Evolutionary conservation across 2,797 vertebrate genomes (phyloP).

Genomic region (Xenops minutus): DNA sequence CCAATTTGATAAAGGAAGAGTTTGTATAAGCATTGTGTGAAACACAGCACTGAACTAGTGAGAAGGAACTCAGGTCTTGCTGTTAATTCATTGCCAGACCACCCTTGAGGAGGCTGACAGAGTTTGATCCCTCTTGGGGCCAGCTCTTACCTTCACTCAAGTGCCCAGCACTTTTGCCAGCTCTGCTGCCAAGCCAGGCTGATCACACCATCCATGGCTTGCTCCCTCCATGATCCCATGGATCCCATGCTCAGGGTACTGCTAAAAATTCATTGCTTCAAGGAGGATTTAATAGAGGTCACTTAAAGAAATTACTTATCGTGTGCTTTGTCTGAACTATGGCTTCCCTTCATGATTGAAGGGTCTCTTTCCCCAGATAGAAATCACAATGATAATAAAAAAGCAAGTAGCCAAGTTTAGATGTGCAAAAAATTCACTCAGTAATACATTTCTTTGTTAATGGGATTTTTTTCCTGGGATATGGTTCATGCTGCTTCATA

Average conservation of each 20-base stretch:
- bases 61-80: neutral
- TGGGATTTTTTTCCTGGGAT: neutral
- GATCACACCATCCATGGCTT: fast-evolving
- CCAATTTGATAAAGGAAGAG: neutral
- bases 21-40: neutral
- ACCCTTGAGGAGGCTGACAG: neutral
- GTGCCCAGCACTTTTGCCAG: neutral
- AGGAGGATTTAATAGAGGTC: neutral
- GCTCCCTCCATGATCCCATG: fast-evolving
- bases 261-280: neutral
- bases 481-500: neutral
- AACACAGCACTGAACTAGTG: neutral
- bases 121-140: neutral
- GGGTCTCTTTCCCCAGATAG: neutral
- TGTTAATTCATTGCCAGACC: neutral
- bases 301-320: neutral
- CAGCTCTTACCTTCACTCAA: neutral
- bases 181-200: neutral
- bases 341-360: neutral
- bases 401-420: neutral
- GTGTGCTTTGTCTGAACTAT: neutral
- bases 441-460: neutral
- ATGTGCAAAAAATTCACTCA: neutral
- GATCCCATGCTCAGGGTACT: neutral
- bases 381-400: neutral